Conservation (phyloP, 64 coral and sea anemone genomes). For the Montipora sp. region DNA sequence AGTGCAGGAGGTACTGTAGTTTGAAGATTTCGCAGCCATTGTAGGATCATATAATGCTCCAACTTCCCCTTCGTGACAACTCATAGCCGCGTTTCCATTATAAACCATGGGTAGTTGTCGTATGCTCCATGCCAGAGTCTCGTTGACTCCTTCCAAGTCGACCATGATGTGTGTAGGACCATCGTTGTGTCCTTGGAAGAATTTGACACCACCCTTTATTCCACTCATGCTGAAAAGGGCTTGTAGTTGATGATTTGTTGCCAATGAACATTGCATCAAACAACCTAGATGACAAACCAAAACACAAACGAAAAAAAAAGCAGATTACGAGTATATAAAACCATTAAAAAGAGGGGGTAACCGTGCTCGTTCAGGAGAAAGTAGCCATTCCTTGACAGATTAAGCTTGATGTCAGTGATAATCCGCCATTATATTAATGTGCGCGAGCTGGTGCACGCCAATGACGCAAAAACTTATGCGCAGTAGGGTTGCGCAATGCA, state of each 20-base stretch:
- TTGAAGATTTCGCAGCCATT: conserved; percentile 11
- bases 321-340: too few species aligned
- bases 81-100: conserved; percentile 68
- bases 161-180: conserved; percentile 53
- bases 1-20: conserved; percentile 21
- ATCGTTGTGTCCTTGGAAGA: conserved; percentile 20
- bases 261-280: neutral
- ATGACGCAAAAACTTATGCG: too few species aligned
- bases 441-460: too few species aligned
- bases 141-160: conserved; percentile 65
- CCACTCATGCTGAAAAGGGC: conserved; percentile 82
- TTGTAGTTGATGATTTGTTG: conserved; percentile 28
- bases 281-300: conserved; percentile 20
- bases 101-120: conserved; percentile 85
- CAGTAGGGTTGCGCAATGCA: too few species aligned
- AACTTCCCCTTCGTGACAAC: conserved; percentile 43
- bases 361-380: too few species aligned
- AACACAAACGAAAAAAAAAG: neutral
- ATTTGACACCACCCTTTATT: conserved; percentile 60
- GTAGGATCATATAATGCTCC: conserved; percentile 55
- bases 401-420: too few species aligned
- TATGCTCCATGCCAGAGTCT: conserved; percentile 55
- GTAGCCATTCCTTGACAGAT: too few species aligned
- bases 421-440: too few species aligned
- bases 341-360: too few species aligned